Evolutionary conservation across 2,797 vertebrate genomes (phyloP).

Genomic region (Sebastes vulpes): DNA sequence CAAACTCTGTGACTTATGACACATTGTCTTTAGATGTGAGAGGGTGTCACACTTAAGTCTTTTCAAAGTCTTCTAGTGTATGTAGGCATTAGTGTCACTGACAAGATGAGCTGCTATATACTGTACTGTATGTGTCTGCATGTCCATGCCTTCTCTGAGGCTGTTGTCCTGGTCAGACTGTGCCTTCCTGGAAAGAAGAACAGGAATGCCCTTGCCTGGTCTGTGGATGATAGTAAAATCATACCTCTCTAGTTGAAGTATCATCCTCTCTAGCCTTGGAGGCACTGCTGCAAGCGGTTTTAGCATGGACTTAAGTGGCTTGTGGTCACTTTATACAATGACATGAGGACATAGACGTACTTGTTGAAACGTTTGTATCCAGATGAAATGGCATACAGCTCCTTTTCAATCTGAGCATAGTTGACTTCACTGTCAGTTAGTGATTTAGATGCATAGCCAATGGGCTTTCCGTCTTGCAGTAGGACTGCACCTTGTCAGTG

Average conservation of each 20-base stretch:
- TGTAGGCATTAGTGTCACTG: constrained; percentile 11
- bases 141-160: constrained; percentile 32
- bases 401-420: not conserved
- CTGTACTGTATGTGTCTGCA: constrained; percentile 13
- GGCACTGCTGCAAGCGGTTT: not conserved
- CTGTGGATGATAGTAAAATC: constrained; percentile 3
- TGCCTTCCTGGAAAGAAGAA: constrained; percentile 12
- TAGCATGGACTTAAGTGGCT: not conserved
- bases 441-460: not conserved
- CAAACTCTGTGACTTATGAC: no score
- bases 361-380: not conserved
- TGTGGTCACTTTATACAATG: not conserved
- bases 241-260: constrained; percentile 18
- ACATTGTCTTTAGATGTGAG: no score
- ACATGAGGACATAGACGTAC: not conserved
- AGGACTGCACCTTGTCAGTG: not conserved
- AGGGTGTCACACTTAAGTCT: no score
- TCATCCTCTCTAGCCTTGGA: not conserved
- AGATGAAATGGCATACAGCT: not conserved
- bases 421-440: not conserved
- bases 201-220: constrained; percentile 4
- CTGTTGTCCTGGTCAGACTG: not conserved
- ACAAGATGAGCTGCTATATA: constrained; percentile 9
- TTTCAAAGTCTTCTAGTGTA: no score
- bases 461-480: not conserved